Percentiles rank a stretch among this genome's conserved stretches.
Evolutionary conservation across 2,888 invertebrate species (phyloP).

Genomic region (Noctua comes): DNA sequence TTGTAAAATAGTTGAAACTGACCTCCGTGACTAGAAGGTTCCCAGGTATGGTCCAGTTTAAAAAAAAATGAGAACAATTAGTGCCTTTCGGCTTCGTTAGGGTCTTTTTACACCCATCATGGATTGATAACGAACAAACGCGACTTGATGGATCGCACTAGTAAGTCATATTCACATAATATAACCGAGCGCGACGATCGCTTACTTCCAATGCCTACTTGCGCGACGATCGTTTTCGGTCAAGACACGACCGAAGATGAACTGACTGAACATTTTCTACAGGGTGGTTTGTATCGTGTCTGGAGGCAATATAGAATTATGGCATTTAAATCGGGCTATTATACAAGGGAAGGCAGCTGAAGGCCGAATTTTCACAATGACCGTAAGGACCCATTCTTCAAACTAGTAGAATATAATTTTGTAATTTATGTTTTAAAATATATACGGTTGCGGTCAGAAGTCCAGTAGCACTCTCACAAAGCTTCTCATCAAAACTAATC

Average conservation of each 20-base stretch:
- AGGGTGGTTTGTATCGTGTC: slow-evolving; percentile 80
- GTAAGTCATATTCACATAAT: not conserved
- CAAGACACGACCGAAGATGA: not conserved
- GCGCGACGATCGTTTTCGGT: not conserved
- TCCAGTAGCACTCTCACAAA: no score
- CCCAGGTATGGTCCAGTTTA: no score
- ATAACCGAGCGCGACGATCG: not conserved
- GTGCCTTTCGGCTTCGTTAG: no score
- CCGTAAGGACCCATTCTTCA: slow-evolving; percentile 62
- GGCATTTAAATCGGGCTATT: slow-evolving; percentile 66
- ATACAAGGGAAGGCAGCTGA: slow-evolving; percentile 74
- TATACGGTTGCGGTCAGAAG: no score
- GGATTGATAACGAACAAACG: no score
- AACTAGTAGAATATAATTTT: not conserved
- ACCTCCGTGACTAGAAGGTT: no score
- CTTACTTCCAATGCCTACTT: not conserved
- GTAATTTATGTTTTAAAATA: not conserved
- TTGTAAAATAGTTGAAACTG: no score
- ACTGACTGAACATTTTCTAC: slow-evolving; percentile 14
- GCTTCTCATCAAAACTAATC: no score
- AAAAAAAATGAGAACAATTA: no score
- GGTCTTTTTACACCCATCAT: not conserved
- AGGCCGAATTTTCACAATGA: slow-evolving; percentile 72
- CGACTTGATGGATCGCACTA: not conserved
- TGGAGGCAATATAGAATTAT: slow-evolving; percentile 74